Percentiles rank a stretch among this genome's conserved stretches.
Evolutionary conservation across 1,140 invertebrate genomes (phyloP).

Genomic region (Pemphigus obesinymphae): DNA sequence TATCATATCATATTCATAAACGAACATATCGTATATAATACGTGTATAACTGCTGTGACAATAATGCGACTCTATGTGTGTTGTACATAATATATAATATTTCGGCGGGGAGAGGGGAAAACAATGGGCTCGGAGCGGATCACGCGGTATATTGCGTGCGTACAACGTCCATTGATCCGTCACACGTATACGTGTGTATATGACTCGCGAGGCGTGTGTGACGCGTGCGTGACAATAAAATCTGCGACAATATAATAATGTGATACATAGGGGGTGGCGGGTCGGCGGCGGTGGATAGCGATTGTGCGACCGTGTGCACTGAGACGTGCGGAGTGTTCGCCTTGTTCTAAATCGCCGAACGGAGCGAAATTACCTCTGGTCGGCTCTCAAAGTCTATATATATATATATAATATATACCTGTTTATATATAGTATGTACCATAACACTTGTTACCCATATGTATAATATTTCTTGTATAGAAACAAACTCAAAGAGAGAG

Average conservation of each 20-base stretch:
- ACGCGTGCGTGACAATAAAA: slow-evolving; percentile 27
- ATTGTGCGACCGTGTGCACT: slow-evolving; percentile 25
- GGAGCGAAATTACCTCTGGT: slow-evolving; percentile 8
- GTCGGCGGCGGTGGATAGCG: not conserved
- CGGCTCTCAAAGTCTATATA: not conserved
- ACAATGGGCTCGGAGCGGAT: slow-evolving; percentile 13
- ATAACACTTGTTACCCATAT: too few species aligned
- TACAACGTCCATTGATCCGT: slow-evolving; percentile 30
- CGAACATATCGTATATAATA: too few species aligned
- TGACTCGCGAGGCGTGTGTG: slow-evolving; percentile 12
- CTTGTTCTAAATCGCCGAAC: slow-evolving; percentile 11
- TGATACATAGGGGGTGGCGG: not conserved
- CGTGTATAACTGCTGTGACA: not conserved
- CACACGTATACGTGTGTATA: not conserved
- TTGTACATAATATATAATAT: not conserved
- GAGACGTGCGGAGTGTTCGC: not conserved
- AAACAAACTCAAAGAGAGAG: too few species aligned
- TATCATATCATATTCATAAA: too few species aligned
- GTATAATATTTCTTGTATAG: too few species aligned
- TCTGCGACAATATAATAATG: slow-evolving; percentile 12
- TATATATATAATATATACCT: too few species aligned
- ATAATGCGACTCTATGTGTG: not conserved
- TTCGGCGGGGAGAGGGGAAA: not conserved
- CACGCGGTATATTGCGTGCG: not conserved
- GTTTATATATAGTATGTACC: too few species aligned